Evolutionary conservation across 64 coral and sea anemone species (phyloP).

Genomic region (Montipora cactus): DNA sequence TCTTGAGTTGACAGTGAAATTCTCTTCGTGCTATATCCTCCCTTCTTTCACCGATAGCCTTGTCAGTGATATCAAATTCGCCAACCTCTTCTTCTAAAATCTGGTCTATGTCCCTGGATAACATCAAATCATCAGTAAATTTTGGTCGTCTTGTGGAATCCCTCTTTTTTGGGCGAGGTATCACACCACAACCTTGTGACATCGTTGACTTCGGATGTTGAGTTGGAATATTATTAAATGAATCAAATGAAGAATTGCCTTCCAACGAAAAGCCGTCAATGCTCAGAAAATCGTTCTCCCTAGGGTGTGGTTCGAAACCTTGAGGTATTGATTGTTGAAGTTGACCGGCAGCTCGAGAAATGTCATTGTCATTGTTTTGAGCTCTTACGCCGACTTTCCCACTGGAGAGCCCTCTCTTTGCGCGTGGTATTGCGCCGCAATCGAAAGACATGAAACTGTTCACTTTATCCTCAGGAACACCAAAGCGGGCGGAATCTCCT

Average conservation of each 20-base stretch:
- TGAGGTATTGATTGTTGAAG: neutral
- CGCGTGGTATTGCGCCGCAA: neutral
- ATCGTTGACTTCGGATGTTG: neutral
- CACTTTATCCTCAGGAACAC: neutral
- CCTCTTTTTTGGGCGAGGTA: slow-evolving; percentile 9
- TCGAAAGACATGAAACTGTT: neutral
- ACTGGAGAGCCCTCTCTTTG: neutral
- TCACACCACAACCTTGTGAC: neutral
- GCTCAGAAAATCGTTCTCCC: neutral
- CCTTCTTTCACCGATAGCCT: neutral
- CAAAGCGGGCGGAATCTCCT: neutral
- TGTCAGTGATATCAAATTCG: neutral
- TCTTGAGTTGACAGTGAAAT: neutral
- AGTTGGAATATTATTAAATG: neutral
- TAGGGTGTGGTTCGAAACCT: neutral
- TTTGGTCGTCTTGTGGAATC: neutral
- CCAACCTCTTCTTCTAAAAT: neutral
- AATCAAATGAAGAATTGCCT: neutral
- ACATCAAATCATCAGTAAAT: slow-evolving; percentile 1
- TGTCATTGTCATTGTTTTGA: neutral
- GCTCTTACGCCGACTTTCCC: neutral
- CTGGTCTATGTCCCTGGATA: slow-evolving; percentile 17
- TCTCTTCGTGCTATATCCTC: too few relatives aligned
- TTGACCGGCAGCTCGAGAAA: neutral
- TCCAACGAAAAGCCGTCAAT: neutral